Evolutionary conservation across 2,113 vertebrate genomes (phyloP), one percentile per base, ranked within the genome.

Genomic region (Poicephalus gulielmi): DNA sequence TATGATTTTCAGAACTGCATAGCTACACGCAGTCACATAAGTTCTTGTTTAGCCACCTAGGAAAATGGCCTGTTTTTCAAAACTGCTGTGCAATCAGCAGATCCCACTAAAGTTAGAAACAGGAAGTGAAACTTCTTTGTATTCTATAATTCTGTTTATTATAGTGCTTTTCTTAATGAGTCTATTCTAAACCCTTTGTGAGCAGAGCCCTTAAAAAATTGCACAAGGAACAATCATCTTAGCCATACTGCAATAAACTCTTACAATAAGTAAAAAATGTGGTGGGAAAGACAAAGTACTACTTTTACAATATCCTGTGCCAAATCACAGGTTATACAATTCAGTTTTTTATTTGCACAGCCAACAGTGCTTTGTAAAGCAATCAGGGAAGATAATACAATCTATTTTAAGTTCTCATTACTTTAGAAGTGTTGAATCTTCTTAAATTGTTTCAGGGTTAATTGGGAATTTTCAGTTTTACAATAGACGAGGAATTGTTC

Each of bases 371-470:
- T 94, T 90, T 94, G 88, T 63, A 77, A 91, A 87, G 73, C 89
- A 91, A 94, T 96, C 95, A 92, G 89, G 57, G 83, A 87, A 96
- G 93, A 92, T 95, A 97, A 92, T 83, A 83, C 5, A 44, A 94
- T 78, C 91, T 89, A 90, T 94, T 96, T 96, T 95, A 92, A 92
- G 88, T 91, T 92, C 91, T 95, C 92, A 92, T 96, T 95, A 93
- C 94, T 88, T 96, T 23, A 88, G 74, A 97, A 94, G 91, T 83
- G 55, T 84, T 94, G 95, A 97, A 88, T 85, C 80, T 81, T 85
- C 80, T 55, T 86, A 92, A 95, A 93, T 96, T 96, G 95, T 88
- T 96, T 84, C 17, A 7, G 89, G 84, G 79, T 97, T 96, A 92
- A 92, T 94, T 71, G 83, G 71, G 85, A 95, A 91, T 94, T 93